These are phyloP conservation scores for Dipus sagitta DNA, from an alignment of 2,797 vertebrate species.

Conservation along the genomic window DNA sequence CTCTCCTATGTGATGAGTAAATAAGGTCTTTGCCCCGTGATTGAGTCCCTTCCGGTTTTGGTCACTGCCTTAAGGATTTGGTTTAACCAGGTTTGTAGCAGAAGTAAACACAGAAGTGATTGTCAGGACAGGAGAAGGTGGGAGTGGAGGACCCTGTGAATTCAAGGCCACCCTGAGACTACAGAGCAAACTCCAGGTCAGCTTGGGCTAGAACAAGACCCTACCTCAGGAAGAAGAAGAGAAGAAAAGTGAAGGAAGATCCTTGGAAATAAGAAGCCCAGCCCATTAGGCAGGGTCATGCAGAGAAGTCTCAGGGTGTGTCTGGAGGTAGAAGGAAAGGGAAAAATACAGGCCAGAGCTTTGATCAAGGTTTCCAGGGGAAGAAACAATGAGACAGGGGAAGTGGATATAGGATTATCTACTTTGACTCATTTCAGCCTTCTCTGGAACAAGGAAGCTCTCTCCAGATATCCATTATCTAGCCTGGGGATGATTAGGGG, in stretches of 20 bases:
- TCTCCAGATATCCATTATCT: neutral
- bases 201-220: too few relatives aligned
- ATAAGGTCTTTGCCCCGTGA: neutral
- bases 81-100: neutral
- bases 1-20: neutral
- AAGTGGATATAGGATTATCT: neutral
- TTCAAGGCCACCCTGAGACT: too few relatives aligned
- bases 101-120: neutral
- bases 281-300: neutral
- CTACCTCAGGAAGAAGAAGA: too few relatives aligned
- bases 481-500: neutral
- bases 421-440: neutral
- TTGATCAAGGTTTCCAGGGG: neutral
- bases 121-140: neutral
- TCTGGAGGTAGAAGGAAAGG: neutral
- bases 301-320: accelerated
- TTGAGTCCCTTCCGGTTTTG: neutral
- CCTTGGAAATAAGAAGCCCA: neutral
- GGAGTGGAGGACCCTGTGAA: too few relatives aligned
- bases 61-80: slow-evolving; percentile 4
- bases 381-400: neutral
- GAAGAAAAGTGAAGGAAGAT: neutral
- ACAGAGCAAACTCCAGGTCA: too few relatives aligned
- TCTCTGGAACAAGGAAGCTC: accelerated
- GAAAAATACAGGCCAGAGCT: neutral